Percentiles rank a stretch among this genome's conserved stretches.
Evolutionary conservation across 1,140 invertebrate genomes (phyloP).

Genomic region (Trichonephila inaurata): DNA sequence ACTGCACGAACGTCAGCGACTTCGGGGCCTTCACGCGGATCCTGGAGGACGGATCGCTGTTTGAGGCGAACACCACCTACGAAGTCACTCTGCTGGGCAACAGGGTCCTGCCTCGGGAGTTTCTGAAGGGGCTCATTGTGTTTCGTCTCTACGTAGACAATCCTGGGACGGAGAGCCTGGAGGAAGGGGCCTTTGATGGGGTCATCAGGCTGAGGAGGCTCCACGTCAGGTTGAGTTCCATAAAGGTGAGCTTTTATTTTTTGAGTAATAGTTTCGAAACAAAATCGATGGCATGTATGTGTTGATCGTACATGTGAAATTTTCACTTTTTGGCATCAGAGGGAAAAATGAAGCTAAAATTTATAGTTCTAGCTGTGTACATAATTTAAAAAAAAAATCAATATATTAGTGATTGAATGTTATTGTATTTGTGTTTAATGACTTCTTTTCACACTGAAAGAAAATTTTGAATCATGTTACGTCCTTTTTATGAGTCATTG

Average conservation of each 20-base stretch:
- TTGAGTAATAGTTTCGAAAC: too few relatives aligned
- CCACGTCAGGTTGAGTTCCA: slow-evolving; percentile 32
- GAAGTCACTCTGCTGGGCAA: slow-evolving; percentile 21
- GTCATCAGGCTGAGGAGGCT: slow-evolving; percentile 36
- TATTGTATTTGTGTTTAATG: too few relatives aligned
- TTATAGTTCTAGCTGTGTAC: too few relatives aligned
- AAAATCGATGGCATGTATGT: too few relatives aligned
- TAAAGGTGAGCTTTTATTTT: slow-evolving; percentile 22
- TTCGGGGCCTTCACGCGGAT: background rate
- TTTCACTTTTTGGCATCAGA: too few relatives aligned
- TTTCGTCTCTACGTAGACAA: slow-evolving; percentile 31
- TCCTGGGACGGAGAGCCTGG: background rate
- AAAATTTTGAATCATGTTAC: too few relatives aligned
- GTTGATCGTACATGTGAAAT: too few relatives aligned
- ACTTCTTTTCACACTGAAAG: too few relatives aligned
- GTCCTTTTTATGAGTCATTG: too few relatives aligned
- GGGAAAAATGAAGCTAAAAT: too few relatives aligned
- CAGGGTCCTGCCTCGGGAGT: background rate
- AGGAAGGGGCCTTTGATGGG: slow-evolving; percentile 35
- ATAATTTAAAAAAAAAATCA: too few relatives aligned
- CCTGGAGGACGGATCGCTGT: background rate
- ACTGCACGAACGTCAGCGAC: background rate
- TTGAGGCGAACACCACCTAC: slow-evolving; percentile 3
- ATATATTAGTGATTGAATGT: too few relatives aligned
- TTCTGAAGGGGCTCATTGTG: slow-evolving; percentile 24